These are phyloP conservation scores for Pycnomerus fuliginosus DNA, from an alignment of 2,888 invertebrate genomes.

Conservation along the genomic window DNA sequence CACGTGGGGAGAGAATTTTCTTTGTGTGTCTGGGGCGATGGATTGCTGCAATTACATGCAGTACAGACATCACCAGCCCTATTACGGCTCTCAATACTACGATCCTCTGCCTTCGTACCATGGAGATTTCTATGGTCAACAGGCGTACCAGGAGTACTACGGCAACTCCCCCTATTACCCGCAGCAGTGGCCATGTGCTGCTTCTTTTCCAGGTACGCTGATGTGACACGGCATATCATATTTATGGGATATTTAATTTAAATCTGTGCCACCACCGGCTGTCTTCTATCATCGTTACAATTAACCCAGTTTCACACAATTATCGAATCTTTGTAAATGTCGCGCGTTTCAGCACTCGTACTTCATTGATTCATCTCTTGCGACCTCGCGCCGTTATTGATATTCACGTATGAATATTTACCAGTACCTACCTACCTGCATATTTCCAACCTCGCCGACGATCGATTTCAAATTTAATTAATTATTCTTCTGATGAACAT, in stretches of 20 bases:
- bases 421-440: conserved; percentile 31
- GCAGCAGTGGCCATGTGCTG: conserved; percentile 46
- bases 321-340: too few relatives aligned
- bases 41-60: conserved; percentile 53
- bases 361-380: too few relatives aligned
- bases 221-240: background rate
- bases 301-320: too few relatives aligned
- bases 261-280: too few relatives aligned
- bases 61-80: conserved; percentile 44
- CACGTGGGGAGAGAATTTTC: too few relatives aligned
- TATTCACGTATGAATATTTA: too few relatives aligned
- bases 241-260: too few relatives aligned
- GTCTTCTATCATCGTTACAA: too few relatives aligned
- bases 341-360: too few relatives aligned
- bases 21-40: conserved; percentile 33
- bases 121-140: conserved; percentile 42
- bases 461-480: conserved; percentile 44
- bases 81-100: conserved; percentile 46
- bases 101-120: conserved; percentile 41
- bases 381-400: too few relatives aligned
- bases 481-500: conserved; percentile 32
- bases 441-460: conserved; percentile 36
- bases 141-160: conserved; percentile 44
- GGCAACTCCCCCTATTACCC: conserved; percentile 42
- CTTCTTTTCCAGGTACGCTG: conserved; percentile 44